These are phyloP conservation scores for Drosophila aff. DNA, from an alignment of 1,140 invertebrate genomes.

Conservation along the genomic window DNA sequence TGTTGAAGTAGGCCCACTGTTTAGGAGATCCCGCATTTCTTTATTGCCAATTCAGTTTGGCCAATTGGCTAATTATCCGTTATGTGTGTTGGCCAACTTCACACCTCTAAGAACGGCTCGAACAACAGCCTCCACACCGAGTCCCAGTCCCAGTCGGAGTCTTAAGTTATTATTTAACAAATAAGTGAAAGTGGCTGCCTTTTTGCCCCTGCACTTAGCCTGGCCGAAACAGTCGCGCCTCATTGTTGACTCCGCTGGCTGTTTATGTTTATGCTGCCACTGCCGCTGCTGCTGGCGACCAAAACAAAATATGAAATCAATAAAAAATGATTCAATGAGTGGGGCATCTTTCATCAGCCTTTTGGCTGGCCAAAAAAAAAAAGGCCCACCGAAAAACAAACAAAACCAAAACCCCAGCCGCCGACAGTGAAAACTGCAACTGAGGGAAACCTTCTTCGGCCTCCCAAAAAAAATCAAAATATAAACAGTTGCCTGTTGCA, in stretches of 20 bases:
- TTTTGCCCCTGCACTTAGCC: slow-evolving; percentile 74
- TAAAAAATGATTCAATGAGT: slow-evolving; percentile 80
- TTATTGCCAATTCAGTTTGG: slow-evolving; percentile 24
- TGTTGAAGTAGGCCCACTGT: slow-evolving; percentile 21
- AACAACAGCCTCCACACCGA: slow-evolving; percentile 18
- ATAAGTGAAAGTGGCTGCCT: slow-evolving; percentile 75
- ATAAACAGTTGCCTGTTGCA: slow-evolving; percentile 29
- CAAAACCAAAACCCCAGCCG: slow-evolving; percentile 12
- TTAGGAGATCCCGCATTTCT: slow-evolving; percentile 28
- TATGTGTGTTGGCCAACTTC: slow-evolving; percentile 25
- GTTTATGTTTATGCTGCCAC: slow-evolving; percentile 68
- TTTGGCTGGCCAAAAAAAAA: slow-evolving; percentile 32
- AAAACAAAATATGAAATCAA: slow-evolving; percentile 78
- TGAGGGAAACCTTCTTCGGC: slow-evolving; percentile 28
- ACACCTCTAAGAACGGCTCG: slow-evolving; percentile 55
- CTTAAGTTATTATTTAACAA: slow-evolving; percentile 81
- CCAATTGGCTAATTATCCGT: slow-evolving; percentile 26
- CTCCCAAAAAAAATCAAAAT: slow-evolving; percentile 3
- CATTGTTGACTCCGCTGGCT: slow-evolving; percentile 69
- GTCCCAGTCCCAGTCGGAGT: background rate
- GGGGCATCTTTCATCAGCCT: slow-evolving; percentile 77
- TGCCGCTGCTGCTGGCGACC: slow-evolving; percentile 25
- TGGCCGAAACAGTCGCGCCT: slow-evolving; percentile 59
- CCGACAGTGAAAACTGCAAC: slow-evolving; percentile 52
- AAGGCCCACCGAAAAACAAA: slow-evolving; percentile 34